phyloP scores from a whole-genome alignment of 2,113 vertebrate genomes.

The Chaetorhynchus papuensis region DNA sequence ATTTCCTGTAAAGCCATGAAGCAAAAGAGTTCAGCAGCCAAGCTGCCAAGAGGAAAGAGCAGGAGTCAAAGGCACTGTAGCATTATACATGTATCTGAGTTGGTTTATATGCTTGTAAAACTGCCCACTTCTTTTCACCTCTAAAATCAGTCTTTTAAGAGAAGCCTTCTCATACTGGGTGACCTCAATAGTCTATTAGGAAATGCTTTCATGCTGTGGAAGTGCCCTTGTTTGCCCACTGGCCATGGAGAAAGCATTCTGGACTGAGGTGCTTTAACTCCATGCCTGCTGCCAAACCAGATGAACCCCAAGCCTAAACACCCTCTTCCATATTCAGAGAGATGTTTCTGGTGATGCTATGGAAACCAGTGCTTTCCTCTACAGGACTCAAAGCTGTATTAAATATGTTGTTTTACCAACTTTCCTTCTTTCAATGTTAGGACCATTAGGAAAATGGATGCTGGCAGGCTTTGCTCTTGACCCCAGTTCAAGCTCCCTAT shows the following conservation, averaged over 20 bases:
- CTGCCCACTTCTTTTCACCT: background rate
- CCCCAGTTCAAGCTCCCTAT: slow-evolving; percentile 17
- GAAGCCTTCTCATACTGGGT: background rate
- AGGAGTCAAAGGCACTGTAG: background rate
- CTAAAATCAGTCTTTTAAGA: background rate
- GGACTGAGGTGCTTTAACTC: background rate
- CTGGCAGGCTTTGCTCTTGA: background rate
- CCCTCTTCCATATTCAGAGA: background rate
- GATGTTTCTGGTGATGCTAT: background rate
- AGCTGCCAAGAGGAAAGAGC: background rate
- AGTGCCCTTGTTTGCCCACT: background rate
- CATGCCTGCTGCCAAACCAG: background rate
- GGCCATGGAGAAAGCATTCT: background rate
- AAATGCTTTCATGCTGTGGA: background rate
- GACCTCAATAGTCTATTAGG: background rate
- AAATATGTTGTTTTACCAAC: background rate
- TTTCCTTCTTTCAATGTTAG: background rate
- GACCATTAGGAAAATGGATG: slow-evolving; percentile 6
- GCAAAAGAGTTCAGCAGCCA: background rate
- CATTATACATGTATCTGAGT: background rate
- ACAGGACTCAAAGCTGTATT: background rate
- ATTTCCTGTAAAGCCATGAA: background rate
- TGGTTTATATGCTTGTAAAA: background rate
- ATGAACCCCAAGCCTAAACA: background rate
- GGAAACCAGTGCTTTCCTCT: background rate